Conservation (phyloP, 30 jellyfish, hydroid and myxozoan species). For the Sanderia malayensis region DNA sequence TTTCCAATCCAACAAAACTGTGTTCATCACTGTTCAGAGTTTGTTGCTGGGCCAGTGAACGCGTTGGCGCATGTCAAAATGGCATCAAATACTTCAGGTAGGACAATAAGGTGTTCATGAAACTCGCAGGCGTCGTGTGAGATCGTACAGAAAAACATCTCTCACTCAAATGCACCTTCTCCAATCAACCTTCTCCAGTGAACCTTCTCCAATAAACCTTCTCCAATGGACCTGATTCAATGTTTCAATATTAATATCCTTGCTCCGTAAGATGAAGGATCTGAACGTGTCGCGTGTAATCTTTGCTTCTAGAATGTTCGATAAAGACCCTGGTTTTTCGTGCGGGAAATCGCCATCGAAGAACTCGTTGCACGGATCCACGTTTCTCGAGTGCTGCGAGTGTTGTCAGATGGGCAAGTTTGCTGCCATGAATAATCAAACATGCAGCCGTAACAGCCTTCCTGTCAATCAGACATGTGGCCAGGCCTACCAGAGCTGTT, state of each 20-base stretch:
- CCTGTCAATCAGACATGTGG: slow-evolving; percentile 59
- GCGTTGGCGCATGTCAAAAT: slow-evolving; percentile 24
- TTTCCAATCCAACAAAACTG: slow-evolving; percentile 38
- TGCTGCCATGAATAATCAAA: slow-evolving; percentile 50
- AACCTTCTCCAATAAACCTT: neutral
- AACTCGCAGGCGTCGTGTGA: no score
- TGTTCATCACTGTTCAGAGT: slow-evolving; percentile 34
- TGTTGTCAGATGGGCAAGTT: slow-evolving; percentile 62
- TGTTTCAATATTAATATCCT: no score
- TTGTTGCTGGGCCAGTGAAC: slow-evolving; percentile 49
- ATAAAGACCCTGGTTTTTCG: slow-evolving; percentile 5
- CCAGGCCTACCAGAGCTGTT: slow-evolving; percentile 56
- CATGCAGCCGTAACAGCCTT: slow-evolving; percentile 26
- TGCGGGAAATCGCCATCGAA: slow-evolving; percentile 31
- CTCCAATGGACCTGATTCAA: no score
- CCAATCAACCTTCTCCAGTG: neutral
- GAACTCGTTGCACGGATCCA: slow-evolving; percentile 48
- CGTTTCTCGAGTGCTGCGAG: slow-evolving; percentile 65
- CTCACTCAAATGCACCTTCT: neutral
- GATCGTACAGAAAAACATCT: no score
- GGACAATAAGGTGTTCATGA: no score
- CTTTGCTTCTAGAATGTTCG: slow-evolving; percentile 1
- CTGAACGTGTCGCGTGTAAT: neutral
- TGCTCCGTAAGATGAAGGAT: no score
- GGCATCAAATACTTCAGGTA: slow-evolving; percentile 50